Conservation (phyloP, 2,888 invertebrate species). For the Phyto melanocephala region DNA sequence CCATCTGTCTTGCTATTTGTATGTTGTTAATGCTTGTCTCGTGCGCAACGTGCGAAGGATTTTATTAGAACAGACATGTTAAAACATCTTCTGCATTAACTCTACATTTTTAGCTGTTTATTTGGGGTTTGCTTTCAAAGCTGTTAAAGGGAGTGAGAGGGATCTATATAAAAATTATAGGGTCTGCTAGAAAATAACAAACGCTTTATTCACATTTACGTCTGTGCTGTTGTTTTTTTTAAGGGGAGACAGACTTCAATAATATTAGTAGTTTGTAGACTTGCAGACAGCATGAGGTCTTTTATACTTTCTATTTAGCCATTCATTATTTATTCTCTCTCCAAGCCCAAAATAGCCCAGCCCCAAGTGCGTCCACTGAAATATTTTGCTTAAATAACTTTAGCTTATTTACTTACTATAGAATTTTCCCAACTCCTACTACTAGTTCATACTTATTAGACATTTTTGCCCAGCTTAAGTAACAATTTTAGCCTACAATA, state of each 20-base stretch:
- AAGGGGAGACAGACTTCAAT: background rate
- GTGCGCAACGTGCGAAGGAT: conserved; percentile 64
- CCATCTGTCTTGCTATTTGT: background rate
- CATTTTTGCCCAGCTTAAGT: background rate
- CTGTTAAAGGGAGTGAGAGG: background rate
- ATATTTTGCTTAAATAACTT: conserved; percentile 22
- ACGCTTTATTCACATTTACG: conserved; percentile 38
- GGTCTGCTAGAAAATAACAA: background rate
- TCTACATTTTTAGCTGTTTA: conserved; percentile 28
- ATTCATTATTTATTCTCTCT: conserved; percentile 12
- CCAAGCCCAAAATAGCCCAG: no score
- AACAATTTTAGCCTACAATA: conserved; percentile 24
- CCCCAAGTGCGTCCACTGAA: conserved; percentile 35
- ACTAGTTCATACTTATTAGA: background rate
- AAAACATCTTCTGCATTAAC: conserved; percentile 57
- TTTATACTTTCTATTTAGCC: background rate
- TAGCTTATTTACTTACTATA: background rate
- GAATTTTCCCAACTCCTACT: background rate
- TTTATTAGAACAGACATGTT: conserved; percentile 65
- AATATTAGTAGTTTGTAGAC: conserved; percentile 42
- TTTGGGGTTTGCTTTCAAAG: background rate
- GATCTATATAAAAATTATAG: conserved; percentile 1
- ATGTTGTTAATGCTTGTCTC: conserved; percentile 61
- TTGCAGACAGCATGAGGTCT: conserved; percentile 53
- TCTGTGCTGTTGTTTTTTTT: background rate